A percentile compares a stretch with the other conserved stretches of the same genome.
Evolutionary conservation across 2,888 invertebrate species (phyloP).

Genomic region (Drosophila emarginata): DNA sequence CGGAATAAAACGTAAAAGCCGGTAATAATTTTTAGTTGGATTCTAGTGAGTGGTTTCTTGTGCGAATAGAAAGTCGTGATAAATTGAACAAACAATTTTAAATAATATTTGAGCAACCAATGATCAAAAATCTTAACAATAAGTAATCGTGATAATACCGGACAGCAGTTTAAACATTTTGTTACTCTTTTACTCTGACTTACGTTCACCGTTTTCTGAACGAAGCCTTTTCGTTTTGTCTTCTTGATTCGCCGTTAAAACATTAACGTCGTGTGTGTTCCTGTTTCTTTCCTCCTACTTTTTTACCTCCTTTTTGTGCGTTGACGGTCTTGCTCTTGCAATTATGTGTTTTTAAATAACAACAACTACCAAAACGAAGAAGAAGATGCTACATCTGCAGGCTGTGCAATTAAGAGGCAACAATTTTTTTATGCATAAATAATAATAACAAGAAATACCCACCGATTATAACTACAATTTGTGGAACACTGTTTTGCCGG

Average conservation of each 20-base stretch:
- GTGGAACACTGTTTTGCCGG: constrained; percentile 35
- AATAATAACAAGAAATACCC: not conserved
- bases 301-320: constrained; percentile 38
- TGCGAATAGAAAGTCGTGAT: not conserved
- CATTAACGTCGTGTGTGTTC: constrained; percentile 43
- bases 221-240: not conserved
- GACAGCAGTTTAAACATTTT: constrained; percentile 29
- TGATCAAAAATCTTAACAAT: constrained; percentile 25
- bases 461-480: constrained; percentile 26
- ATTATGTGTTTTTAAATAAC: constrained; percentile 33
- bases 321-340: constrained; percentile 51
- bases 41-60: not conserved
- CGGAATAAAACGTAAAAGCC: constrained; percentile 5
- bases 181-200: not conserved
- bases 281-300: constrained; percentile 1
- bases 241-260: not conserved
- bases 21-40: not conserved
- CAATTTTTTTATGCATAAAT: constrained; percentile 12
- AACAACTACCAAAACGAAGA: constrained; percentile 6
- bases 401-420: constrained; percentile 15
- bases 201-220: not conserved
- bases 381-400: not conserved
- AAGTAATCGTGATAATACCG: constrained; percentile 64
- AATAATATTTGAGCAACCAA: constrained; percentile 7
- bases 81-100: not conserved